phyloP scores from a whole-genome alignment of 2,797 vertebrate genomes.

The Allochrocebus solatus region DNA sequence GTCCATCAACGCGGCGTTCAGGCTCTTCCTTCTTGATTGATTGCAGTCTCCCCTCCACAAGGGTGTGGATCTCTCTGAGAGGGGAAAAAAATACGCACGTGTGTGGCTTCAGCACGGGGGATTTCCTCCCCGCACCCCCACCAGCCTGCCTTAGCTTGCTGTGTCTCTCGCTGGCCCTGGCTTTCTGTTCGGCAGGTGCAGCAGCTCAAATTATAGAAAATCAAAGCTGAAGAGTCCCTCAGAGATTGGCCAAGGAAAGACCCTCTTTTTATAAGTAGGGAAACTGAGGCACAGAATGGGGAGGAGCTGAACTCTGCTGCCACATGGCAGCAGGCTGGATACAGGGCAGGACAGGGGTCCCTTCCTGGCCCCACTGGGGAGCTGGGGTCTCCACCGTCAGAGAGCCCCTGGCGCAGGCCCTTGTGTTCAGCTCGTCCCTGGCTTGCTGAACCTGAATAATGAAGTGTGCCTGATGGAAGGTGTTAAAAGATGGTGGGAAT shows the following conservation, averaged over 20 bases:
- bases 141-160: not conserved
- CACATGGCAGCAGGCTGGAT: not conserved
- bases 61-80: not conserved
- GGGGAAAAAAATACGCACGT: fast-evolving
- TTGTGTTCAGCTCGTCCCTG: not conserved
- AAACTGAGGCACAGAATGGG: slow-evolving; percentile 2
- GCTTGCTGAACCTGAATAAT: slow-evolving; percentile 14
- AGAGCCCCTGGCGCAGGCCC: not conserved
- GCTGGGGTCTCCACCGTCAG: not conserved
- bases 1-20: fast-evolving
- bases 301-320: not conserved
- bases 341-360: not conserved
- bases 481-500: not conserved
- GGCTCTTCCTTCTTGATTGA: not conserved
- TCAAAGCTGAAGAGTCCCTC: not conserved
- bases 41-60: not conserved
- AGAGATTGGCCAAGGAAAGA: not conserved
- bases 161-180: not conserved
- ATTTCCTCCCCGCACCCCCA: fast-evolving
- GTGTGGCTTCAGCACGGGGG: not conserved
- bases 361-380: not conserved
- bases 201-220: not conserved
- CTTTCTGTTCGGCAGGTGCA: not conserved
- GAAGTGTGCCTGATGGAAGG: not conserved
- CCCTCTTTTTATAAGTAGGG: not conserved